Percentiles rank a stretch among this genome's conserved stretches.
Evolutionary conservation across 2,797 vertebrate genomes (phyloP).

Genomic region (Esox masquinongy): DNA sequence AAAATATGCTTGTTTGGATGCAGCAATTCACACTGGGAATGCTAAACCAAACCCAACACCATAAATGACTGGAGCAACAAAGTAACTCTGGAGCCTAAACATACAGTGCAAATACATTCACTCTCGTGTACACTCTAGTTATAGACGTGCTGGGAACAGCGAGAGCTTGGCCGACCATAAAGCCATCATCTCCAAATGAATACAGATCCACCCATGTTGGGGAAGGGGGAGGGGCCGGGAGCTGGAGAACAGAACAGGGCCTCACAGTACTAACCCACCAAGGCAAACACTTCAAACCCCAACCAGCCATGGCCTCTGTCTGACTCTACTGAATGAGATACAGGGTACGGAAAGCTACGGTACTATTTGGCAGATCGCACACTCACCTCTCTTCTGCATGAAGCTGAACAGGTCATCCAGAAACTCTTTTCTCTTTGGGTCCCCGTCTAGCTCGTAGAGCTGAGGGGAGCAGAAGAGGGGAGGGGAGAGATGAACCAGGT

Average conservation of each 20-base stretch:
- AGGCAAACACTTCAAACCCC: background rate
- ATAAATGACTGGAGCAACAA: background rate
- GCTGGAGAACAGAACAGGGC: background rate
- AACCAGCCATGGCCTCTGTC: background rate
- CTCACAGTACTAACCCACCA: slow-evolving; percentile 13
- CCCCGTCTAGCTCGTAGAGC: slow-evolving; percentile 95
- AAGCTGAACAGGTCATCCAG: slow-evolving; percentile 96
- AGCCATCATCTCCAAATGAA: slow-evolving; percentile 59
- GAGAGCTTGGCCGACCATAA: slow-evolving; percentile 6
- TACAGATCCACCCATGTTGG: slow-evolving; percentile 57
- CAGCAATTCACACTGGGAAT: background rate
- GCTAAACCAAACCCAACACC: background rate
- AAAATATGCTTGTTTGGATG: background rate
- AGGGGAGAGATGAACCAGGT: slow-evolving; percentile 9
- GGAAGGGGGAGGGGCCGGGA: slow-evolving; percentile 29
- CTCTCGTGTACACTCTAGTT: slow-evolving; percentile 28
- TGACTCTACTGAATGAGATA: slow-evolving; percentile 8
- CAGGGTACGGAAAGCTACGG: background rate
- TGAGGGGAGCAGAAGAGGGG: slow-evolving; percentile 51
- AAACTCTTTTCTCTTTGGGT: slow-evolving; percentile 96
- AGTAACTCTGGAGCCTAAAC: background rate
- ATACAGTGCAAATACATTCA: slow-evolving; percentile 45
- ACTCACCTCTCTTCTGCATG: slow-evolving; percentile 94
- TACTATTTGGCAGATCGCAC: background rate
- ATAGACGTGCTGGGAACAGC: slow-evolving; percentile 60